Percentiles rank a stretch among this genome's conserved stretches.
Evolutionary conservation across 2,113 vertebrate genomes (phyloP).

Genomic region (Prionailurus viverrinus): DNA sequence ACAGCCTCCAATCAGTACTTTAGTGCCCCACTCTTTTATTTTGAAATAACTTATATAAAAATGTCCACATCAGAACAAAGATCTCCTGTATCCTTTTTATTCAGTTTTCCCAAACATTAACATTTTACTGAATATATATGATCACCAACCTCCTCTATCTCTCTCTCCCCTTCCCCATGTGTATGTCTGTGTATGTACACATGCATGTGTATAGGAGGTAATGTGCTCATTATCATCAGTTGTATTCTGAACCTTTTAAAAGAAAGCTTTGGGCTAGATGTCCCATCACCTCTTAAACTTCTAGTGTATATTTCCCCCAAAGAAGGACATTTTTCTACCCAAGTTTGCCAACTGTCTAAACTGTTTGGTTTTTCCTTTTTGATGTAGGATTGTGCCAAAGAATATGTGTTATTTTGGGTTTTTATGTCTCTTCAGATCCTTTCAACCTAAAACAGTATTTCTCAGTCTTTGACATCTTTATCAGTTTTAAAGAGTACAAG

Average conservation of each 20-base stretch:
- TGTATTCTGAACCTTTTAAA: neutral
- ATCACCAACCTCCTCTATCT: neutral
- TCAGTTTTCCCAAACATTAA: neutral
- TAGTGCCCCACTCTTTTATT: neutral
- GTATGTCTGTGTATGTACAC: neutral
- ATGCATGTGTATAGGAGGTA: neutral
- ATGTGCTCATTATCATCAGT: neutral
- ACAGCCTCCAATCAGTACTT: neutral
- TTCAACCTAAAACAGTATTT: neutral
- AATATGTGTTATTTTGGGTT: neutral
- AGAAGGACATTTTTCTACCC: neutral
- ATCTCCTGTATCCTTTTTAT: neutral
- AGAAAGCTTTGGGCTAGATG: neutral
- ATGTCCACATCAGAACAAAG: neutral
- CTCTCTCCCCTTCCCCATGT: neutral
- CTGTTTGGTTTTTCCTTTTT: neutral
- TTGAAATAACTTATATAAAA: constrained; percentile 16
- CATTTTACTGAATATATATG: neutral
- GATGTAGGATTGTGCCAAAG: neutral
- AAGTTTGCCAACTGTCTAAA: neutral
- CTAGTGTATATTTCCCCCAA: neutral
- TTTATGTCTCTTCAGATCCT: neutral
- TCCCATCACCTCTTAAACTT: neutral
- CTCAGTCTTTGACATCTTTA: neutral
- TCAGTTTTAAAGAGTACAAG: neutral